Evolutionary conservation across 2,797 vertebrate species (phyloP), one percentile per base, ranked within the genome.

Genomic region (Kryptopterus vitreolus): DNA sequence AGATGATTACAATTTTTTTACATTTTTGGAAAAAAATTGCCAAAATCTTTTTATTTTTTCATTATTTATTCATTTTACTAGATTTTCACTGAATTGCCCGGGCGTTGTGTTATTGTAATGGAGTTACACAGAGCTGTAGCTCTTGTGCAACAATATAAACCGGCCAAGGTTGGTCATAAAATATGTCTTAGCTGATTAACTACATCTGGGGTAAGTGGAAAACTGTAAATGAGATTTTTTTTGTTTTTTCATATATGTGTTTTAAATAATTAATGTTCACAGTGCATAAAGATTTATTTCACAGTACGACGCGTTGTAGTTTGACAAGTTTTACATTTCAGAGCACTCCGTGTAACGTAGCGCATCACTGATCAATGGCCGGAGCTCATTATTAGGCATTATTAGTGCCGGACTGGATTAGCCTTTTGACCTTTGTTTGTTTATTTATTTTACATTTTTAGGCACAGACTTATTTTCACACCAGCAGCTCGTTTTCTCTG

Each of bases 351-450:
- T 4, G 6, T 69, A 48, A 69, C 43, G 50, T 20, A 11, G 68
- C 9, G 29, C n/a, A 1, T 13, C 18, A 59, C 50, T 76, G 72
- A 81, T 22, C 31, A 26, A 58, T 52, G 66, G 35, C 20, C 35
- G 16, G 4, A 8, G 31, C 1, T 79, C 13, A 52, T 72, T 38
- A 22, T 52, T 24, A 58, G 46, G 72, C 20, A 62, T 79, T 62
- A 53, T 79, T 59, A 53, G 58, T 33, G 57, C 55, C 29, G 26
- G 57, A 48, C 69, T 59, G 31, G 46, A 63, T 72, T 59, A 52
- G 72, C 68, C 68, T 72, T 62, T 63, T 72, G 57, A 72, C 24
- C 38, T 59, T 62, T 38, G 59, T 7, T 69, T 68, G n/a, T n/a
- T n/a, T n/a, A n/a, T n/a, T n/a, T n/a, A n/a, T 46, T 26, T 35